A percentile compares a stretch with the other conserved stretches of the same genome.
Conservation (phyloP, 2,797 vertebrate species). For the Dendrocincla fuliginosa region DNA sequence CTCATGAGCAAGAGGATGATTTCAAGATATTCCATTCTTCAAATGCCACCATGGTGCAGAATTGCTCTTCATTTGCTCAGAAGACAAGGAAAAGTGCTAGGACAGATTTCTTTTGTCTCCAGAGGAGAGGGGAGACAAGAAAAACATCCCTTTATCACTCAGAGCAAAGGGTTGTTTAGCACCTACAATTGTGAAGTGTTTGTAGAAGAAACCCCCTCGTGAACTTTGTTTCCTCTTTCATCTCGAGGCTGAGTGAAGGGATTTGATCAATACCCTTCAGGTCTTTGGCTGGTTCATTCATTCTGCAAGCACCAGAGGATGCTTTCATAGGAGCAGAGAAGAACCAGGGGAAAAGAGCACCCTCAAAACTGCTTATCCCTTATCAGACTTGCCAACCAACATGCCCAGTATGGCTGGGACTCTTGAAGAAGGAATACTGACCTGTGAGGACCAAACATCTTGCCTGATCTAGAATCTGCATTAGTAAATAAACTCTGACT, state of each 20-base stretch:
- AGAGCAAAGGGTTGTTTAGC: background rate
- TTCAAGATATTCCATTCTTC: background rate
- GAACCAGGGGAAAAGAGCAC: background rate
- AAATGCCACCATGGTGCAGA: background rate
- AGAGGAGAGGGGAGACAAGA: background rate
- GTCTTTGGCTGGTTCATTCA: background rate
- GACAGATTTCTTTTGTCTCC: background rate
- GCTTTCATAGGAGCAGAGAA: background rate
- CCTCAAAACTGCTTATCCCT: background rate
- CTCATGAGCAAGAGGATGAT: background rate
- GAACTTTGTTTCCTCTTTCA: background rate
- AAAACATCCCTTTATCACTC: background rate
- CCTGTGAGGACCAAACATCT: background rate
- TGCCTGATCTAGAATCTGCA: background rate
- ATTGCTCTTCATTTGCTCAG: background rate
- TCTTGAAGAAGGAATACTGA: background rate
- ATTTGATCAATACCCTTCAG: background rate
- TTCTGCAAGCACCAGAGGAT: background rate
- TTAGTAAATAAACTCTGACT: background rate
- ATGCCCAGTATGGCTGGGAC: background rate
- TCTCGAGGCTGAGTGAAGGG: background rate
- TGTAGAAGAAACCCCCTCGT: background rate
- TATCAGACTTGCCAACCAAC: background rate
- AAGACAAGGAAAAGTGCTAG: background rate
- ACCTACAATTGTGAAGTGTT: background rate